phyloP scores from a whole-genome alignment of 2,797 vertebrate genomes.

The Enteromius mattozi region DNA sequence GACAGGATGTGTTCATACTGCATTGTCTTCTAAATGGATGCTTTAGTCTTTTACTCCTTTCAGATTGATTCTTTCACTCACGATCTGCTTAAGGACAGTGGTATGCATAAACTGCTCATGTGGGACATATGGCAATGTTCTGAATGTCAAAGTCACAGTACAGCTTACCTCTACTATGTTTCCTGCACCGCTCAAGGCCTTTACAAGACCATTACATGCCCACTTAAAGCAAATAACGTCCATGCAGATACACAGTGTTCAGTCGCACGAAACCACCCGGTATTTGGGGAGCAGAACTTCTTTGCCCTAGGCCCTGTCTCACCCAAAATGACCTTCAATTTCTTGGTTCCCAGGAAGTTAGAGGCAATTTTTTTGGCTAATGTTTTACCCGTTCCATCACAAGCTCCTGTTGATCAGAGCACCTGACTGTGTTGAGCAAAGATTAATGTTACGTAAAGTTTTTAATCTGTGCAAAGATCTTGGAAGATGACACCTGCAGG shows the following conservation, averaged over 20 bases:
- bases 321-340: conserved; percentile 72
- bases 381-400: conserved; percentile 55
- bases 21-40: not conserved
- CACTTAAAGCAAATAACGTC: conserved; percentile 77
- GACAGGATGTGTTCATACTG: not conserved
- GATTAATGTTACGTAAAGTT: conserved; percentile 27
- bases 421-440: conserved; percentile 44
- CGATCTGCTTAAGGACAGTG: conserved; percentile 56
- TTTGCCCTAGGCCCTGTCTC: conserved; percentile 62
- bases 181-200: conserved; percentile 72
- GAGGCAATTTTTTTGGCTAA: conserved; percentile 59
- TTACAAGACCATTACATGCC: conserved; percentile 81
- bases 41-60: not conserved
- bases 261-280: conserved; percentile 69
- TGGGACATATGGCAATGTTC: conserved; percentile 61
- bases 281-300: conserved; percentile 59
- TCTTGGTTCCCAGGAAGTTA: conserved; percentile 56
- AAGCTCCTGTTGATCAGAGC: conserved; percentile 37
- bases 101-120: conserved; percentile 61
- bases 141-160: conserved; percentile 41
- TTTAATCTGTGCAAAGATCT: conserved; percentile 7
- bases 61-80: conserved; percentile 16
- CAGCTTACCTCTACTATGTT: conserved; percentile 67
- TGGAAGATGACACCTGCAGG: conserved; percentile 4
- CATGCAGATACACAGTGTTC: conserved; percentile 72